Evolutionary conservation across 1,140 invertebrate genomes (phyloP), one percentile per base, ranked within the genome.

Genomic region (Orius laevigatus): DNA sequence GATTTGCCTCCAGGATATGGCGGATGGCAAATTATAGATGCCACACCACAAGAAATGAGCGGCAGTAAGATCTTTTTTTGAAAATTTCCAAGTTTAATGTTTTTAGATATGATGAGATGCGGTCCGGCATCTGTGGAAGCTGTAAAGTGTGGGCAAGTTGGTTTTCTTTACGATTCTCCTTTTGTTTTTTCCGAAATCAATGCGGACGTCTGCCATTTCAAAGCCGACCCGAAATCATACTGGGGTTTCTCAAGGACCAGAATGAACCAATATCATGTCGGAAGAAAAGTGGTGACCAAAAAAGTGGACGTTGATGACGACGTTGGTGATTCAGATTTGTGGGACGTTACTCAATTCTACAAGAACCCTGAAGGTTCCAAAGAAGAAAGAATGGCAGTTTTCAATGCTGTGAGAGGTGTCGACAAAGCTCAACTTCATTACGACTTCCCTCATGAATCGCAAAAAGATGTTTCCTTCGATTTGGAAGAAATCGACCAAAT

Each of bases 121-220:
- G 82, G 82, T 4, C 81, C 83, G 1, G 71, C 75, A 10, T 75
- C 74, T 31, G 65, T 75, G n/a, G 71, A 72, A 57, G 83, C 83
- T 32, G 73, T 88, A 1, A 70, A 76, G 25, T 70, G 73, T 45
- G 83, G 84, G 6, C 75, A 84, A 62, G 74, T 84, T 12, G 78
- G 79, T 20, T 73, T 79, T 46, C 66, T 73, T 46, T 86, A 79
- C 57, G 84, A 87, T 58, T 76, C 74, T 1, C 71, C 74, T 1
- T 86, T 85, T 61, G 73, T 85, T 33, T 81, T 81, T 62, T 73
- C 79, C 38, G 79, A 84, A 64, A 75, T 88, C 3, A 86, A 87
- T 60, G 78, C 82, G 3, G 83, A 87, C 57, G 63, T 79, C 19
- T 75, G 81, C 45, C 72, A 75, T 59, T 79, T 76, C 63, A 71